These are phyloP conservation scores for Leucoptera coffeella DNA, from an alignment of 2,888 invertebrate species.

Conservation along the genomic window DNA sequence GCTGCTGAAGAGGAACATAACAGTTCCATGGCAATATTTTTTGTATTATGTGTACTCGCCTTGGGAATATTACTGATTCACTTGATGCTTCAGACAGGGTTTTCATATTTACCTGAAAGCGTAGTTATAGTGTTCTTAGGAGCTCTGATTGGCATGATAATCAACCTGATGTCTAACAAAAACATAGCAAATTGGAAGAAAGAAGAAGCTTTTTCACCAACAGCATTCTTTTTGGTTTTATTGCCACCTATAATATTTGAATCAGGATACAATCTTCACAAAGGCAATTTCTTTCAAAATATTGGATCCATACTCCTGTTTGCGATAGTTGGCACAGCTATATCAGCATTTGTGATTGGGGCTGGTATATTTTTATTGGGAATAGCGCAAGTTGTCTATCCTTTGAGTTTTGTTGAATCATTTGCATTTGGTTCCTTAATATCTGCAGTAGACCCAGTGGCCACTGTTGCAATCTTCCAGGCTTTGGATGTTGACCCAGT, in stretches of 20 bases:
- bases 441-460: conserved; percentile 98
- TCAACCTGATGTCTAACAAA: conserved; percentile 82
- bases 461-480: conserved; percentile 97
- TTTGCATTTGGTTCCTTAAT: conserved; percentile 98
- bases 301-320: conserved; percentile 98
- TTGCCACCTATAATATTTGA: conserved; percentile 99
- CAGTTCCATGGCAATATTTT: conserved; percentile 96
- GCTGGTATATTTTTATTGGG: conserved; percentile 94
- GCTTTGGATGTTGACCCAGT: conserved; percentile 96
- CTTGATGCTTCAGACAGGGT: conserved; percentile 88
- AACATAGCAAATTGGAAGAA: conserved; percentile 94
- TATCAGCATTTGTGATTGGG: conserved; percentile 95
- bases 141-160: conserved; percentile 83
- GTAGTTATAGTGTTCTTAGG: conserved; percentile 95
- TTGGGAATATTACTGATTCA: conserved; percentile 92
- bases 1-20: conserved; percentile 95
- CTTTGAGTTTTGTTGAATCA: conserved; percentile 90
- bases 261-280: conserved; percentile 97
- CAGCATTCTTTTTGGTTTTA: conserved; percentile 93
- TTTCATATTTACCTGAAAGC: conserved; percentile 96
- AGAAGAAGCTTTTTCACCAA: conserved; percentile 97
- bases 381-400: conserved; percentile 84
- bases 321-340: conserved; percentile 94
- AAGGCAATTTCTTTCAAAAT: conserved; percentile 94
- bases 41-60: conserved; percentile 91